Percentiles rank a stretch among this genome's conserved stretches.
phyloP scores from a whole-genome alignment of 2,797 vertebrate species.

The Alauda arvensis region DNA sequence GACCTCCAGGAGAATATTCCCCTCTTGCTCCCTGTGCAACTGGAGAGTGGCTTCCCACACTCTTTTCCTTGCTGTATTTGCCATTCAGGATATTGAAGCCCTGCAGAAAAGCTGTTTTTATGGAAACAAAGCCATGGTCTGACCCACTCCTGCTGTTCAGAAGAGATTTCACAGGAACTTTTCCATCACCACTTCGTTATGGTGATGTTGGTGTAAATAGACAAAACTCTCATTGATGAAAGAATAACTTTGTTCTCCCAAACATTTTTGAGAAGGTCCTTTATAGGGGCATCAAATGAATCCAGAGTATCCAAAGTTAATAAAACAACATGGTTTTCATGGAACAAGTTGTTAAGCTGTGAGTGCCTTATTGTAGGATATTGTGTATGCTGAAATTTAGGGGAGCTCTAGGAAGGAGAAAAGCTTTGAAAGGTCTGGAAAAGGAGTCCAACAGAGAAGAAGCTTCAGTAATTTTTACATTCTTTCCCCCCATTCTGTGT shows the following conservation, averaged over 20 bases:
- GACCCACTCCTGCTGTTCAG: neutral
- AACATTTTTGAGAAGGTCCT: neutral
- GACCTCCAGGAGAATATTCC: slow-evolving; percentile 10
- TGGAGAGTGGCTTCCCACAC: neutral
- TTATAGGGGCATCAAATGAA: neutral
- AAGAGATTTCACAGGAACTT: neutral
- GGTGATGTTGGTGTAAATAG: neutral
- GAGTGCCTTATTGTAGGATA: rapidly evolving
- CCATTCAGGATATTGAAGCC: neutral
- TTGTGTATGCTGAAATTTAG: neutral
- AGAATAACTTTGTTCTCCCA: neutral
- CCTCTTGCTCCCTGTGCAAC: neutral
- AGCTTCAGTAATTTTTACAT: neutral
- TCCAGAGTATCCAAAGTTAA: neutral
- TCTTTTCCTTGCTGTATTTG: neutral
- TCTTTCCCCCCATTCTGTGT: rapidly evolving
- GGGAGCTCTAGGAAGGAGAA: neutral
- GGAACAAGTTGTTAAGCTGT: neutral
- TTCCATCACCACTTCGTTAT: neutral
- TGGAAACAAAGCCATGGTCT: neutral
- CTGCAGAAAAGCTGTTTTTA: neutral
- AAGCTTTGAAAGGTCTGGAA: neutral
- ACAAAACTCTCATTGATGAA: neutral
- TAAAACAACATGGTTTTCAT: neutral
- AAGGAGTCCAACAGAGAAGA: neutral